A percentile compares a stretch with the other conserved stretches of the same genome.
phyloP scores from a whole-genome alignment of 2,797 vertebrate genomes.

The Clangula hyemalis region DNA sequence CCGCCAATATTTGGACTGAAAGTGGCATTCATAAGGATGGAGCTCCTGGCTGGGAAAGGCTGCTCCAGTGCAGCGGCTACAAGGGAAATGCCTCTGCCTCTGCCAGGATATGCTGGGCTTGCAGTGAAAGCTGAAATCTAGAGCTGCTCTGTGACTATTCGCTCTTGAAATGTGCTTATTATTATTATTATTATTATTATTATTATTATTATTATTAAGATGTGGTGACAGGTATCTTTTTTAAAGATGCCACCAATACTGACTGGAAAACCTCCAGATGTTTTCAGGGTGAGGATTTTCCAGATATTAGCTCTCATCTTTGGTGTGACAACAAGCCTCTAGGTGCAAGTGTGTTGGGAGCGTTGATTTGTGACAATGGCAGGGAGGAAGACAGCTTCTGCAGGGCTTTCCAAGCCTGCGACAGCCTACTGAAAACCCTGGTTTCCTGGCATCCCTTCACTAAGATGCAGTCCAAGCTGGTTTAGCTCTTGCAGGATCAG shows the following conservation, averaged over 20 bases:
- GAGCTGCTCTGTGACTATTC: neutral
- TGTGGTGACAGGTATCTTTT: neutral
- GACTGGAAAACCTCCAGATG: neutral
- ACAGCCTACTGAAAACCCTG: neutral
- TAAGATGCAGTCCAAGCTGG: neutral
- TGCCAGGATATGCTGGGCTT: neutral
- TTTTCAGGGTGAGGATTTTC: neutral
- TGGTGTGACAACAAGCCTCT: neutral
- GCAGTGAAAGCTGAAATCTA: neutral
- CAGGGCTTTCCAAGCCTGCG: neutral
- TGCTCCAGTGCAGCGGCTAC: fast-evolving
- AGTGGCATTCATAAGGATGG: constrained; percentile 42
- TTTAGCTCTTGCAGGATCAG: constrained; percentile 2
- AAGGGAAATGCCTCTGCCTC: neutral
- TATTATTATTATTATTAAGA: neutral
- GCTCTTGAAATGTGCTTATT: neutral
- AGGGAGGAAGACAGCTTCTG: neutral
- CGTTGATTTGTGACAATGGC: neutral
- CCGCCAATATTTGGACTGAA: neutral
- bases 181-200: too few relatives aligned
- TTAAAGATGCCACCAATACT: neutral
- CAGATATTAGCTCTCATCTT: neutral
- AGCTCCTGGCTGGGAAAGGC: neutral
- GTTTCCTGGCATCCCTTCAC: neutral
- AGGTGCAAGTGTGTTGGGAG: neutral